Base-by-base conservation (phyloP, 2,797 vertebrate species). In the Sciaenops ocellatus region DNA sequence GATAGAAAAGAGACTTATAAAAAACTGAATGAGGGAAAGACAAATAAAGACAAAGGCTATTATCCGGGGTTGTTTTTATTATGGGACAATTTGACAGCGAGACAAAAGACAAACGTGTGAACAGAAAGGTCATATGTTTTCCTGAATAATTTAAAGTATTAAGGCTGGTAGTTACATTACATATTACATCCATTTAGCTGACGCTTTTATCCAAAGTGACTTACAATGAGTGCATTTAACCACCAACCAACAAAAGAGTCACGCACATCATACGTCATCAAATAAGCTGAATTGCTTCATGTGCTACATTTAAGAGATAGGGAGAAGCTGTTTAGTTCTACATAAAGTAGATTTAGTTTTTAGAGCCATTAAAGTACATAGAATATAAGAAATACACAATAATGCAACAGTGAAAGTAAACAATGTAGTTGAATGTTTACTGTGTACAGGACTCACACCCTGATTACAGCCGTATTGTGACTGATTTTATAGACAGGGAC, bases 401-500 rank as follows among this genome's bases (percentile, higher is more conserved):
- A 17, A 44, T 15, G 34, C 5, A 24, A 6, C 6, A n/a, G 34
- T 22, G 44, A 61, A 17, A 65, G 46, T n/a, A 42, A 47, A 73
- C n/a, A 10, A 17, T 41, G 5, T 16, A 3, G 20, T 38, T 18
- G 28, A 44, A 38, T 62, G 30, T 72, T 38, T 48, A 34, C 59
- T 8, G 20, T 42, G 20, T 28, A 24, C 41, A 64, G 73, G 71
- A 11, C 41, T 72, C 63, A 26, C 24, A 15, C 13, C 16, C 11
- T 64, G 13, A 34, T 70, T 69, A 70, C 26, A 46, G 47, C 28
- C 52, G 26, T 20, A 46, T 15, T 6, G 15, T n/a, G 22, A 28
- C 34, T 20, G 41, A 69, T 54, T 70, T 75, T 28, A 61, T 50
- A 60, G 68, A 68, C 47, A 12, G 3, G 50, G 11, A 2, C 18